Conservation (phyloP, 2,888 invertebrate species). For the Drosophila buzzatii region DNA sequence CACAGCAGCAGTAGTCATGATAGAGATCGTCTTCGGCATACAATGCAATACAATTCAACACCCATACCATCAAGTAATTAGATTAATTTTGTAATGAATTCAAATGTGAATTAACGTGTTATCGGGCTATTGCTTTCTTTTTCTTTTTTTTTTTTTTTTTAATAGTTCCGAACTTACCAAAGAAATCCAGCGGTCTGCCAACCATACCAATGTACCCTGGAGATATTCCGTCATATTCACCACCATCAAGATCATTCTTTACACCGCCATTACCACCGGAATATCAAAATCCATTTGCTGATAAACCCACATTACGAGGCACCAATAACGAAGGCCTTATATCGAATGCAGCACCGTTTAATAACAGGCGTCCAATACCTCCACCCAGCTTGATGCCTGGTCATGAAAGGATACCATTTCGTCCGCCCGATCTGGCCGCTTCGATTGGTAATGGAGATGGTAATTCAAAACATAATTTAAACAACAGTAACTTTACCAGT, state of each 20-base stretch:
- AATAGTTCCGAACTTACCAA: constrained; percentile 87
- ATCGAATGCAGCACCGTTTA: constrained; percentile 85
- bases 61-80: constrained; percentile 83
- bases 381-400: constrained; percentile 93
- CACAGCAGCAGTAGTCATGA: constrained; percentile 82
- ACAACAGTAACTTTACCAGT: constrained; percentile 34
- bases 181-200: constrained; percentile 86
- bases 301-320: constrained; percentile 93
- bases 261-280: constrained; percentile 94
- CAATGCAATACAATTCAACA: constrained; percentile 82
- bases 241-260: constrained; percentile 91
- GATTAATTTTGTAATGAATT: neutral
- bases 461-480: constrained; percentile 22
- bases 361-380: constrained; percentile 92
- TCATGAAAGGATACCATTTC: constrained; percentile 93
- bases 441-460: constrained; percentile 39
- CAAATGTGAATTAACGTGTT: neutral
- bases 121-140: neutral
- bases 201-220: constrained; percentile 88
- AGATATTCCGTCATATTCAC: constrained; percentile 93
- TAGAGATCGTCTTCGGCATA: constrained; percentile 82
- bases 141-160: constrained; percentile 32
- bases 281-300: constrained; percentile 94
- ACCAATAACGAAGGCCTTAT: constrained; percentile 87
- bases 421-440: constrained; percentile 86